Base-by-base conservation (phyloP, 2,113 vertebrate species). In the Apodemus sylvaticus region DNA sequence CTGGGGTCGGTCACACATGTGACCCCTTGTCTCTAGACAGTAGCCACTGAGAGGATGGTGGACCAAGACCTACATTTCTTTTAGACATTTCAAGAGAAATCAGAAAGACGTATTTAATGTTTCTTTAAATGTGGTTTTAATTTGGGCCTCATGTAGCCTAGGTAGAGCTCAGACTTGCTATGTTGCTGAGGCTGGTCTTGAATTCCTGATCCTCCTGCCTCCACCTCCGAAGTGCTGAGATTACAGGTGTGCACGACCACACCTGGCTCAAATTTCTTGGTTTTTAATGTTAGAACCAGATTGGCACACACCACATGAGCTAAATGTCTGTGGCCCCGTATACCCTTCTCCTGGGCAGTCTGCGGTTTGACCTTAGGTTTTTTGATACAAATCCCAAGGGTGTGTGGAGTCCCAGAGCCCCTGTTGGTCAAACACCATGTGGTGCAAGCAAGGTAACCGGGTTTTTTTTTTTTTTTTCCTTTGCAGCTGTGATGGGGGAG, bases 41-140 rank as follows among this genome's bases (percentile, higher is more conserved):
- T 22, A 92, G 51, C 76, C 51, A 42, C 73, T 53, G 7, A 34
- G 36, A 36, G n/a, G 20, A 42, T 34, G 36, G 73, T 12, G 39
- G 24, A 20, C 62, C 71, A 29, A 78, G 94, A 82, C 73, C 45
- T 76, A 78, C 66, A 64, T 36, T 48, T n/a, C 77, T 58, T 66
- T 64, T 51, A 13, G 62, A 39, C 86, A 70, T 58, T 94, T 85
- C n/a, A 78, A 55, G 55, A 97, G 64, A 83, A 79, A 48, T 87
- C 34, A 58, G 90, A 96, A 58, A 45, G 42, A 55, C 1, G 29
- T 60, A 62, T 45, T 70, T 86, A 26, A 71, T n/a, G 12, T 58
- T 58, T n/a, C 13, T 81, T 81, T 55, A 58, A 86, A 19, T 62
- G 24, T 48, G 60, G 4, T 86, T 86, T 86, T 86, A 66, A 48